Base-by-base conservation (phyloP, 2,888 invertebrate species). In the Ectobius pallidus region DNA sequence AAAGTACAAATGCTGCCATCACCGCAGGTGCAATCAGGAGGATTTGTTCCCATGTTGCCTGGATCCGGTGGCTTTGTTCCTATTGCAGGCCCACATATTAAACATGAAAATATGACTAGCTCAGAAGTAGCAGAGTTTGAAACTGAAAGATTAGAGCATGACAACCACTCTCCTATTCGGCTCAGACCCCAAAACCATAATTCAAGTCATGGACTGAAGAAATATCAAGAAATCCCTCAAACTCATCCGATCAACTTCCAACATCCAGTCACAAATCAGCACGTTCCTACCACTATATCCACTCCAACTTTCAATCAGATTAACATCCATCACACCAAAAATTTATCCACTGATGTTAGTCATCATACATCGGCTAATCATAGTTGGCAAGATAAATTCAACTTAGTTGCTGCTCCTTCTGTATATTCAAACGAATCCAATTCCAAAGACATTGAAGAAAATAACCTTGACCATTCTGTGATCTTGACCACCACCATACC, bases 11-110 rank as follows among this genome's bases (percentile, higher is more conserved):
- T 81, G 61, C 82, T 83, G 73, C 84, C 84, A 7, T 87, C 87
- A 46, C 90, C 91, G 14, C 18, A 22, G 3, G 39, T 70, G 16
- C 52, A 87, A 69, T 90, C 92, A 82, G 88, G 88, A 22, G 92
- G 93, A 18, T 94, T 94, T 80, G 84, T 90, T 16, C 94, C 94
- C 18, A 87, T 92, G 78, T 80, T 92, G 20, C 93, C 93, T 46
- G 89, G 89, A 67, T 84, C 88, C 74, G 90, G 92, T 44, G 93
- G 93, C 7, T 94, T 94, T 78, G 87, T 86, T 80, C 94, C 94
- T 0, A 89, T 90, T 22, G 80, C 80, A 80, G 87, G 86, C 80
- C 87, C 84, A 80, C 63, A 72, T n/a, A 67, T 68, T 34, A 39
- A 46, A 30, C 62, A 62, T 27, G 18, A 34, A 4, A 46, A 27